Conservation (phyloP, 2,113 vertebrate species). For the Globicephala melas region DNA sequence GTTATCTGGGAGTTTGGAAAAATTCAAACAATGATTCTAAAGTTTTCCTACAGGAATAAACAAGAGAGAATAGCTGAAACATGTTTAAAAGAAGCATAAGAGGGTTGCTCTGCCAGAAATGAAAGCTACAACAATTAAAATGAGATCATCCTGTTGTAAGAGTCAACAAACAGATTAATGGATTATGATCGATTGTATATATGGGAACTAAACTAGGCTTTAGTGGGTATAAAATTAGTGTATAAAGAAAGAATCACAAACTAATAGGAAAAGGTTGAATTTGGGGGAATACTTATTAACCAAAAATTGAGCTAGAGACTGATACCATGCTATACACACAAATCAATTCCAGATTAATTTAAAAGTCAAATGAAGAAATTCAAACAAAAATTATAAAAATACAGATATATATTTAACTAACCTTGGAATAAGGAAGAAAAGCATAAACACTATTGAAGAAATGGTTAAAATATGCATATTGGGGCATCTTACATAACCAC, state of each 20-base stretch:
- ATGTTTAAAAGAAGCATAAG: not conserved
- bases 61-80: not conserved
- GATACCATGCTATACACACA: not conserved
- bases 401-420: not conserved
- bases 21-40: not conserved
- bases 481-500: not conserved
- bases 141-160: not conserved
- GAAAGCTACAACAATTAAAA: conserved; percentile 4
- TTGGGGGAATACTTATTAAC: not conserved
- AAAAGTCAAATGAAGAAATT: conserved; percentile 14
- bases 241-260: not conserved
- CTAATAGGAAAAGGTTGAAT: not conserved
- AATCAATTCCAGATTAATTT: not conserved
- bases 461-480: not conserved
- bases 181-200: not conserved
- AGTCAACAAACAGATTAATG: not conserved
- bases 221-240: not conserved
- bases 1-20: not conserved
- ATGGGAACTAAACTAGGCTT: not conserved
- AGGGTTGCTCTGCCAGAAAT: not conserved
- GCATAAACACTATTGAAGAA: not conserved
- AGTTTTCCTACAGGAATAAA: not conserved
- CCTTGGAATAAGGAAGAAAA: not conserved
- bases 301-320: not conserved
- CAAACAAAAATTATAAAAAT: not conserved